Conservation (phyloP, 2,888 invertebrate genomes). For the Drosophila demipolita region DNA sequence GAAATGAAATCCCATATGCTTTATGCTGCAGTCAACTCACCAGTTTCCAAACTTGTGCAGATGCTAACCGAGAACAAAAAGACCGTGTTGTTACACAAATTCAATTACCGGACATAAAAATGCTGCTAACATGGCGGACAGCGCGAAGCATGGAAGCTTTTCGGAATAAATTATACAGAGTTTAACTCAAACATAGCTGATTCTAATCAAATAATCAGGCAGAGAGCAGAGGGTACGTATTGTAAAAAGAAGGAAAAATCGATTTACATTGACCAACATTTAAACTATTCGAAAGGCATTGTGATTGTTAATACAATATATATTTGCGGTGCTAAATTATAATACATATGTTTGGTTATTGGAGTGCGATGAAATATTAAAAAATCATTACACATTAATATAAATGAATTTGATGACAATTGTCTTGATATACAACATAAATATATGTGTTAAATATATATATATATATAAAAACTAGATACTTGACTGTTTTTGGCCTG, state of each 20-base stretch:
- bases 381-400: background rate
- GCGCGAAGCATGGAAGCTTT: background rate
- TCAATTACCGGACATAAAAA: conserved; percentile 26
- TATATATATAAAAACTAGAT: background rate
- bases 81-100: conserved; percentile 30
- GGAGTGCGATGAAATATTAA: background rate
- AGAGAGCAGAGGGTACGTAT: background rate
- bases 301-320: background rate
- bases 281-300: background rate
- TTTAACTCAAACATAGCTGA: background rate
- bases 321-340: background rate
- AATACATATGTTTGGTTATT: background rate
- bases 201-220: background rate
- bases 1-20: conserved; percentile 25
- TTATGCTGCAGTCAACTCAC: conserved; percentile 24
- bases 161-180: background rate
- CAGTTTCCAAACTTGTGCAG: conserved; percentile 51
- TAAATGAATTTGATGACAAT: background rate
- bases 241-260: background rate
- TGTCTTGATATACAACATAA: background rate
- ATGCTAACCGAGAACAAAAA: conserved; percentile 46
- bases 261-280: background rate
- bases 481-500: accelerated
- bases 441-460: background rate
- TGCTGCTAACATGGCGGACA: conserved; percentile 13